Percentiles rank a stretch among this genome's conserved stretches.
These are phyloP conservation scores for Hypolimnas misippus DNA, from an alignment of 2,888 invertebrate genomes.

Conservation along the genomic window DNA sequence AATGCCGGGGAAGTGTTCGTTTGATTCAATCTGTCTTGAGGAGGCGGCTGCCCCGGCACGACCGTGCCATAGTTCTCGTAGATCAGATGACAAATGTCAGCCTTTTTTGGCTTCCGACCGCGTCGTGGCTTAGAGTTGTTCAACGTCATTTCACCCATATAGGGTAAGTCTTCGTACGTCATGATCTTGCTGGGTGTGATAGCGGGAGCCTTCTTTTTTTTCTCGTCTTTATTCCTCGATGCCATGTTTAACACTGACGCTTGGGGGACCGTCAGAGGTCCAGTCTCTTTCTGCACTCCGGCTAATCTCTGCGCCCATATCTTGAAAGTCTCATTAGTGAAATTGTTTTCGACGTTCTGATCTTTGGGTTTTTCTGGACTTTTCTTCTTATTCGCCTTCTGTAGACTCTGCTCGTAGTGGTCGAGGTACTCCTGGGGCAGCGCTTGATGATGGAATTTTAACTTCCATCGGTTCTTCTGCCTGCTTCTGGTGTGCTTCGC, in stretches of 20 bases:
- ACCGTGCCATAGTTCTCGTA: constrained; percentile 96
- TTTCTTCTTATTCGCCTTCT: constrained; percentile 75
- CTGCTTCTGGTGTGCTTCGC: constrained; percentile 72
- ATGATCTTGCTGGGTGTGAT: constrained; percentile 81
- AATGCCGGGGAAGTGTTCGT: constrained; percentile 56
- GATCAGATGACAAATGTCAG: constrained; percentile 95
- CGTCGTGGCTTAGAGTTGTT: constrained; percentile 94
- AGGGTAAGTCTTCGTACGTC: constrained; percentile 92
- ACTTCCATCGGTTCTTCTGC: constrained; percentile 88
- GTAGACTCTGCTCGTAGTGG: constrained; percentile 90
- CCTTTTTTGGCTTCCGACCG: constrained; percentile 95
- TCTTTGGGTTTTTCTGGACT: constrained; percentile 71
- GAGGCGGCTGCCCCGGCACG: constrained; percentile 88
- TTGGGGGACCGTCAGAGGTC: constrained; percentile 59
- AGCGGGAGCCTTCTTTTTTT: constrained; percentile 69
- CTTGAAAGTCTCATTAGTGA: constrained; percentile 87
- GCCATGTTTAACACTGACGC: constrained; percentile 55
- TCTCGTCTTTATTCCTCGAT: constrained; percentile 63
- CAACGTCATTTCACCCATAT: constrained; percentile 96
- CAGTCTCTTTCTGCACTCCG: constrained; percentile 86
- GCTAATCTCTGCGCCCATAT: constrained; percentile 91
- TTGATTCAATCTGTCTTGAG: constrained; percentile 72
- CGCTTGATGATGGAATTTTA: constrained; percentile 92
- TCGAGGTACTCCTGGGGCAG: constrained; percentile 90
- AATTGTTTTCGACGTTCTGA: constrained; percentile 66